Conservation (phyloP, 1,140 invertebrate genomes). For the Drosophila varians region DNA sequence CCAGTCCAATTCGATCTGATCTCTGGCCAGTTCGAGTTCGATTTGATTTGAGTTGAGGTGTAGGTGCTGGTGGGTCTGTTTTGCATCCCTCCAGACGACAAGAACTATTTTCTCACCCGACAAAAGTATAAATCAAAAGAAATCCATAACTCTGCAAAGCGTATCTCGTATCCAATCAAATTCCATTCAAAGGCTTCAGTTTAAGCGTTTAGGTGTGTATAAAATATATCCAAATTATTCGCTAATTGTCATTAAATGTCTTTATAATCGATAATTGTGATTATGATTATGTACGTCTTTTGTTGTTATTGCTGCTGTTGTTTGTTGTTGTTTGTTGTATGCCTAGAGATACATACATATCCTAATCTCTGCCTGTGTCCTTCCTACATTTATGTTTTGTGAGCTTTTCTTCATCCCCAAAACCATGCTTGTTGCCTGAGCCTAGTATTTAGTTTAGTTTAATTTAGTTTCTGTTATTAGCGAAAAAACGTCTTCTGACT, state of each 20-base stretch:
- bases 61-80: constrained; percentile 12
- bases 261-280: constrained; percentile 1
- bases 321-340: constrained; percentile 39
- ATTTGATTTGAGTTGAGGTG: constrained; percentile 1
- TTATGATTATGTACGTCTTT: constrained; percentile 32
- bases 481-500: constrained; percentile 18
- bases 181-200: constrained; percentile 58
- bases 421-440: constrained; percentile 36
- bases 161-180: constrained; percentile 31
- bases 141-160: constrained; percentile 56
- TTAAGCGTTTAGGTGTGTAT: constrained; percentile 77
- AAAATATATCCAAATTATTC: constrained; percentile 53
- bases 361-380: constrained; percentile 33
- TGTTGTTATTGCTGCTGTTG: constrained; percentile 13
- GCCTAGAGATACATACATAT: constrained; percentile 31
- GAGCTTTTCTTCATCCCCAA: background rate
- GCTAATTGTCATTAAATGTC: constrained; percentile 26
- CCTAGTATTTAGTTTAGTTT: constrained; percentile 62
- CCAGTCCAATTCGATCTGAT: background rate
- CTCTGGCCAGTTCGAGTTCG: background rate
- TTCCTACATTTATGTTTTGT: constrained; percentile 9
- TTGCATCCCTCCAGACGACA: background rate
- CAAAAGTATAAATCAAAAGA: constrained; percentile 40
- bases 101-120: no score
- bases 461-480: constrained; percentile 5